Percentiles rank a stretch among this genome's conserved stretches.
Conservation (phyloP, 2,797 vertebrate species). For the Sternotherus odoratus region DNA sequence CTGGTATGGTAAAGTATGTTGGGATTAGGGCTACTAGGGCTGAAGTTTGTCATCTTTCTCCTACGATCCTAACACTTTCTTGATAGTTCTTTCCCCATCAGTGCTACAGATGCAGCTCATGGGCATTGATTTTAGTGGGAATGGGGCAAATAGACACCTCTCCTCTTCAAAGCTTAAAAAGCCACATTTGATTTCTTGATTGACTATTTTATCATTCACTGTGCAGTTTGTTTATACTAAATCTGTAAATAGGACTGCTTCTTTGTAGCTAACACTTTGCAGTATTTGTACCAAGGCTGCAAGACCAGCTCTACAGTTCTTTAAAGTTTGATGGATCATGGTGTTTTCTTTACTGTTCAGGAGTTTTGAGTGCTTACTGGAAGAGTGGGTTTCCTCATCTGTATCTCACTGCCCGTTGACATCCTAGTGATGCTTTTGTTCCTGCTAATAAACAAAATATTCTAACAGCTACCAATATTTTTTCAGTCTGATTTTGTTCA, state of each 20-base stretch:
- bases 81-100: not conserved
- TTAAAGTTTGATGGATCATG: not conserved
- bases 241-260: not conserved
- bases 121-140: not conserved
- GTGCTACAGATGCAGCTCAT: not conserved
- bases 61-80: constrained; percentile 31
- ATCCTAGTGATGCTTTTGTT: not conserved
- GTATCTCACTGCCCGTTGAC: not conserved
- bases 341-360: not conserved
- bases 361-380: not conserved
- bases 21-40: constrained; percentile 79
- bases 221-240: not conserved
- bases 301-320: not conserved
- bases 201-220: not conserved
- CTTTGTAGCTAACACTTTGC: not conserved
- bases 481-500: not conserved
- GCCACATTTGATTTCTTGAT: not conserved
- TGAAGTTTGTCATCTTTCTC: constrained; percentile 70
- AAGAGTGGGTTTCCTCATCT: not conserved
- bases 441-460: not conserved
- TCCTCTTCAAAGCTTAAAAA: not conserved
- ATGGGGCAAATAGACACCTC: not conserved
- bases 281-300: not conserved
- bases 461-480: not conserved
- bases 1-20: constrained; percentile 76